A percentile compares a stretch with the other conserved stretches of the same genome.
Evolutionary conservation across 2,113 vertebrate genomes (phyloP).

Genomic region (Geothlypis trichas): DNA sequence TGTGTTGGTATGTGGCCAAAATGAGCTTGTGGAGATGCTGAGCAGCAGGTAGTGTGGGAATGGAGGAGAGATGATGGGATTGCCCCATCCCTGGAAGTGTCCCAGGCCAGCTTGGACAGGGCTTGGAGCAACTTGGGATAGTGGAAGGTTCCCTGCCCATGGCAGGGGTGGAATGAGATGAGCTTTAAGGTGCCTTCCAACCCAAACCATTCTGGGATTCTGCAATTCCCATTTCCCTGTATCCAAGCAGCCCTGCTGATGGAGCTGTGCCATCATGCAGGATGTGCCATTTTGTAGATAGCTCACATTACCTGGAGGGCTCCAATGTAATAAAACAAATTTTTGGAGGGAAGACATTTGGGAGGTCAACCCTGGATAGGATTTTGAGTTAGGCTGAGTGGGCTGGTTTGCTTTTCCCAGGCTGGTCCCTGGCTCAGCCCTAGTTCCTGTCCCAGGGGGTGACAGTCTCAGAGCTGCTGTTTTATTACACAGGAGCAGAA

Average conservation of each 20-base stretch:
- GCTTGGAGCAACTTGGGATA: fast-evolving
- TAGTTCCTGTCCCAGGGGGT: neutral
- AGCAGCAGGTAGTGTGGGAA: neutral
- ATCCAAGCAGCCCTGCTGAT: neutral
- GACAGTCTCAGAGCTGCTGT: neutral
- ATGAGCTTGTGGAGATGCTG: neutral
- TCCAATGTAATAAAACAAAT: neutral
- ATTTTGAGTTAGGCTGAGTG: neutral
- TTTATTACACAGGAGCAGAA: neutral
- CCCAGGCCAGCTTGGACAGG: neutral
- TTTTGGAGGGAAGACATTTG: neutral
- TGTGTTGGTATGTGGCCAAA: neutral
- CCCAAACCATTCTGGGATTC: neutral
- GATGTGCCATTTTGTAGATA: neutral
- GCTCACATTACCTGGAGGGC: neutral
- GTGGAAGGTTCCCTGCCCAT: neutral
- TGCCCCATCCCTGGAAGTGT: neutral
- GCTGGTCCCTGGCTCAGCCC: neutral
- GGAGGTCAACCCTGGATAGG: neutral
- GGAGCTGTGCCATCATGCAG: neutral
- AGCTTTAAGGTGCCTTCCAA: neutral
- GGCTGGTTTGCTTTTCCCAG: neutral
- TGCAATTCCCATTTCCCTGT: neutral
- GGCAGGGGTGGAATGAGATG: neutral
- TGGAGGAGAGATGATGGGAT: neutral